A percentile compares a stretch with the other conserved stretches of the same genome.
Evolutionary conservation across 2,797 vertebrate species (phyloP).

Genomic region (Clarias fuscus): DNA sequence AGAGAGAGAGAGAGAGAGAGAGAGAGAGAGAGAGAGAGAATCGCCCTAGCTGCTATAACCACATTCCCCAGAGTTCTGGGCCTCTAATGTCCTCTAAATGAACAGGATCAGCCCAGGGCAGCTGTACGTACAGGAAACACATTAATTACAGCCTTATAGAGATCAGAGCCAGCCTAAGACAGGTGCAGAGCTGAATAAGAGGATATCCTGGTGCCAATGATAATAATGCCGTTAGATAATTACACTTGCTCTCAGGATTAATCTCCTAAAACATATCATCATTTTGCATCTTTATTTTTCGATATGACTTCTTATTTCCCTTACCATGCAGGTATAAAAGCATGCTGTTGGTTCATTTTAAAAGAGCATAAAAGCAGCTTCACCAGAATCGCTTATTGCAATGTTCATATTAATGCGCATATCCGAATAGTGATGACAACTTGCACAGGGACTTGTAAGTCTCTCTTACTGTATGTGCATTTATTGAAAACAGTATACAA

Average conservation of each 20-base stretch:
- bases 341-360: background rate
- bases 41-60: constrained; percentile 44
- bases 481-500: background rate
- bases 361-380: background rate
- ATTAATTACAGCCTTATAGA: constrained; percentile 70
- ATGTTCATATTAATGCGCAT: background rate
- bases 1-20: too few species aligned
- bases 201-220: constrained; percentile 12
- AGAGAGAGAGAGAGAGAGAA: background rate
- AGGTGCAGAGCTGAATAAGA: constrained; percentile 47
- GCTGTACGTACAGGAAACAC: constrained; percentile 67
- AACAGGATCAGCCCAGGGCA: constrained; percentile 57
- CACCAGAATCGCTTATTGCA: background rate
- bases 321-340: constrained; percentile 72
- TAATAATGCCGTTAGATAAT: background rate
- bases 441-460: background rate
- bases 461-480: background rate
- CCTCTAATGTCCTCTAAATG: constrained; percentile 58
- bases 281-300: constrained; percentile 59
- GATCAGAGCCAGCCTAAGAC: constrained; percentile 28
- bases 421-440: background rate
- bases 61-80: constrained; percentile 56
- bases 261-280: constrained; percentile 66
- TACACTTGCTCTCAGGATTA: background rate
- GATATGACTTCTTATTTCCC: constrained; percentile 66